Evolutionary conservation across 1,140 invertebrate species (phyloP).

Genomic region (Eumaeus atala): DNA sequence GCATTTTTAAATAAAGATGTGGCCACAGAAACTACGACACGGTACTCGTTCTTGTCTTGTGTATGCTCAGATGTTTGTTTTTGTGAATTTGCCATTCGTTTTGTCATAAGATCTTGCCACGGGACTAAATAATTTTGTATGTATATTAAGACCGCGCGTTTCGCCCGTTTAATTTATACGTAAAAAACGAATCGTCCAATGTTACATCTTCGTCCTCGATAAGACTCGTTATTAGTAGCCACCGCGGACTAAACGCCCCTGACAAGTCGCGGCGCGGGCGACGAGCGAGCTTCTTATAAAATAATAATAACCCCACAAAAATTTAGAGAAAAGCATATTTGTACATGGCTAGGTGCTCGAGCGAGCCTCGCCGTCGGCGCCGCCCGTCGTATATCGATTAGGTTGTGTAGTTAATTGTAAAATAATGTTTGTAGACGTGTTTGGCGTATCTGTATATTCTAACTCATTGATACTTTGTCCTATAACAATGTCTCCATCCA

Average conservation of each 20-base stretch:
- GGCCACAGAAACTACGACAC: too few relatives aligned
- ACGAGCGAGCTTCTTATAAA: conserved; percentile 26
- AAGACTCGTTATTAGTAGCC: conserved; percentile 70
- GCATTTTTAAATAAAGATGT: conserved; percentile 21
- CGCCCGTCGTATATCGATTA: conserved; percentile 47
- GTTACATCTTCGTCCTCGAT: conserved; percentile 67
- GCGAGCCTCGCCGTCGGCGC: conserved; percentile 33
- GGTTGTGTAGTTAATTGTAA: conserved; percentile 56
- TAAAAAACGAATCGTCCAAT: conserved; percentile 63
- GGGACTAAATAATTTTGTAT: conserved; percentile 24
- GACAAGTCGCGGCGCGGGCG: conserved; percentile 39
- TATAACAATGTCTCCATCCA: conserved; percentile 67
- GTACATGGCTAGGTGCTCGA: conserved; percentile 15
- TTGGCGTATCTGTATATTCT: conserved; percentile 48
- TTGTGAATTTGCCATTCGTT: conserved; percentile 36
- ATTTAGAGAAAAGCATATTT: conserved; percentile 6
- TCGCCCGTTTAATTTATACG: conserved; percentile 37
- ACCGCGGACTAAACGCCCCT: conserved; percentile 38
- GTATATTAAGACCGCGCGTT: conserved; percentile 22
- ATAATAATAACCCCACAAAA: not conserved
- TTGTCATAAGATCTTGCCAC: conserved; percentile 69
- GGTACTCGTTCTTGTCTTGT: too few relatives aligned
- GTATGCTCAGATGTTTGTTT: too few relatives aligned
- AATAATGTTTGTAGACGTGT: conserved; percentile 46
- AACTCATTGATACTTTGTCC: conserved; percentile 45